Percentiles rank a stretch among this genome's conserved stretches.
These are phyloP conservation scores for Rhagium mordax DNA, from an alignment of 2,888 invertebrate genomes.

Conservation along the genomic window DNA sequence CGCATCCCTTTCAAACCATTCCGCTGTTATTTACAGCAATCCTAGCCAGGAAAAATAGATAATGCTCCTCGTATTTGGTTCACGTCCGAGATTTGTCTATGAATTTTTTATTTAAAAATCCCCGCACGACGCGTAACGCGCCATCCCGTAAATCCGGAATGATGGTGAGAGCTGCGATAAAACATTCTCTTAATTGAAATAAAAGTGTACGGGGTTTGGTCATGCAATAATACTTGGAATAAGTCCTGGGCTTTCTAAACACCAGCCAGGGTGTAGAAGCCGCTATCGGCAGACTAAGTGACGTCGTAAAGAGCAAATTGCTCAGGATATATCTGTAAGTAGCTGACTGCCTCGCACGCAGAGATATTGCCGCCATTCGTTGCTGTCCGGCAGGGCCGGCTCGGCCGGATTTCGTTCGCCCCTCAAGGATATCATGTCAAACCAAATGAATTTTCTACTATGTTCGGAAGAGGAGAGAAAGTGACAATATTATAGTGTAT, in stretches of 20 bases:
- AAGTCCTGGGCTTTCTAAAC: slow-evolving; percentile 10
- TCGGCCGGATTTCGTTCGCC: not conserved
- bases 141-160: slow-evolving; percentile 42
- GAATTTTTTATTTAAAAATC: slow-evolving; percentile 24
- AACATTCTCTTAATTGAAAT: slow-evolving; percentile 51
- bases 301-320: slow-evolving; percentile 68
- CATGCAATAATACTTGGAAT: slow-evolving; percentile 32
- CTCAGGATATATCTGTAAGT: slow-evolving; percentile 65
- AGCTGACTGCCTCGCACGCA: slow-evolving; percentile 59
- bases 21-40: too few species aligned
- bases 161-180: slow-evolving; percentile 38
- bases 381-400: slow-evolving; percentile 35
- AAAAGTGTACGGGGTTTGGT: slow-evolving; percentile 43
- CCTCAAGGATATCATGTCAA: not conserved
- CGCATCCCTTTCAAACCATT: too few species aligned
- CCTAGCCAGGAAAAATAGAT: not conserved
- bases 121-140: slow-evolving; percentile 1
- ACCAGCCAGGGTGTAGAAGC: slow-evolving; percentile 31
- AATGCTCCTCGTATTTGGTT: not conserved
- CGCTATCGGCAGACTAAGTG: slow-evolving; percentile 56
- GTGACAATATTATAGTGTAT: not conserved
- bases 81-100: not conserved
- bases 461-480: too few species aligned
- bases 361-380: slow-evolving; percentile 64
- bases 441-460: too few species aligned